Evolutionary conservation across 2,113 vertebrate species (phyloP).

Genomic region (Gorsachius goisagi): DNA sequence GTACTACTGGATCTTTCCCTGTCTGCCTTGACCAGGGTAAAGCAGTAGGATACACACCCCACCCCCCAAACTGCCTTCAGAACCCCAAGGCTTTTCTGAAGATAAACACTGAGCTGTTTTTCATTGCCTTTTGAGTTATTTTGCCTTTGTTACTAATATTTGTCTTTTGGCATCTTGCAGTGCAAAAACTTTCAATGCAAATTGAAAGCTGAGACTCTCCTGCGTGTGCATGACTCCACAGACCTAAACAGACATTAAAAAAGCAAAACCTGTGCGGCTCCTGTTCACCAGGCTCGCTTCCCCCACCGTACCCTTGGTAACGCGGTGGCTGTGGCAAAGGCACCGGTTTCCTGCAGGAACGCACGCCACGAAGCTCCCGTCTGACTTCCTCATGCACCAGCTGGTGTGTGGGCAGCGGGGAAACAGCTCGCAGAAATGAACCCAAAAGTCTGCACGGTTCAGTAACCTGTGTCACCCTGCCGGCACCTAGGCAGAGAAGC

Average conservation of each 20-base stretch:
- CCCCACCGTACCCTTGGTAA: not conserved
- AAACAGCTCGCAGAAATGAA: not conserved
- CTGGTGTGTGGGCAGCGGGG: not conserved
- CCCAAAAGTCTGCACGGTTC: not conserved
- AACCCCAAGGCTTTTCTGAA: not conserved
- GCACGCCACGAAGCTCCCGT: fast-evolving
- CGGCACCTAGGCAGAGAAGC: not conserved
- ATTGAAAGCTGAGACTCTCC: not conserved
- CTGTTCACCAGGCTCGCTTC: not conserved
- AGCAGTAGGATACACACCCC: not conserved
- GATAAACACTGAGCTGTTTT: not conserved
- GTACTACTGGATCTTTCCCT: not conserved
- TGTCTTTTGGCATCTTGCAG: not conserved
- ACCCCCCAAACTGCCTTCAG: not conserved
- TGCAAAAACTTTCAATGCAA: not conserved
- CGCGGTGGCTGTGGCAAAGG: not conserved
- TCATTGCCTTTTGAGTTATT: not conserved
- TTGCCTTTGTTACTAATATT: not conserved
- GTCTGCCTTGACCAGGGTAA: not conserved
- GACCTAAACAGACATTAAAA: not conserved
- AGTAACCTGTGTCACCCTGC: not conserved
- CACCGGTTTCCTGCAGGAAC: not conserved
- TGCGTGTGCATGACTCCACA: not conserved
- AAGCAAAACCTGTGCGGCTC: not conserved
- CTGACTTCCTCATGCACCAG: not conserved